phyloP scores from a whole-genome alignment of 2,888 invertebrate genomes.

The Pseudoips prasinana region DNA sequence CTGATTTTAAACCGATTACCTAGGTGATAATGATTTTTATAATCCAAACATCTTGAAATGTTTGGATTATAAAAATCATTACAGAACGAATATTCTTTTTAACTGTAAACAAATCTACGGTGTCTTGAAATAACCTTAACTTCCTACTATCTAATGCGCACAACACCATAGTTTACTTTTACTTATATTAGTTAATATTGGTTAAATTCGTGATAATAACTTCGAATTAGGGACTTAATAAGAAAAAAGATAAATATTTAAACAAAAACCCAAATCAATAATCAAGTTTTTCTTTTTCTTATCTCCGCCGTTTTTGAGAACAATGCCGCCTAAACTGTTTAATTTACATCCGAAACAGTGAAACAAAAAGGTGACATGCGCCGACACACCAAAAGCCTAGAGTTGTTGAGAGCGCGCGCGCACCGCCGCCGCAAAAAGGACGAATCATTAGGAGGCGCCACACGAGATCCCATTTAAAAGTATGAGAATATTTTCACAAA shows the following conservation, averaged over 20 bases:
- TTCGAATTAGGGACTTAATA: slow-evolving; percentile 1
- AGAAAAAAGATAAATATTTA: slow-evolving; percentile 7
- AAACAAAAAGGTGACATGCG: slow-evolving; percentile 74
- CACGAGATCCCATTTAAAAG: slow-evolving; percentile 81
- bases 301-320: slow-evolving; percentile 44
- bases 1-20: too few relatives aligned
- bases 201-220: not conserved
- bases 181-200: too few relatives aligned
- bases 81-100: too few relatives aligned
- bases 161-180: too few relatives aligned
- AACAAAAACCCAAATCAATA: slow-evolving; percentile 33
- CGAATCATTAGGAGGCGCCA: slow-evolving; percentile 81
- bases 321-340: slow-evolving; percentile 76
- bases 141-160: too few relatives aligned
- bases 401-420: slow-evolving; percentile 57
- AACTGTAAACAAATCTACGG: too few relatives aligned
- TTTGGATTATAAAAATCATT: too few relatives aligned
- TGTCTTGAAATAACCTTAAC: too few relatives aligned
- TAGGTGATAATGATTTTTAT: too few relatives aligned
- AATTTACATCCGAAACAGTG: slow-evolving; percentile 73
- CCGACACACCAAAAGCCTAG: slow-evolving; percentile 76
- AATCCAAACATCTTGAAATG: too few relatives aligned
- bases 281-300: slow-evolving; percentile 43
- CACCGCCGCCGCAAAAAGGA: slow-evolving; percentile 73
- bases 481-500: slow-evolving; percentile 82